Percentiles rank a stretch among this genome's conserved stretches.
These are phyloP conservation scores for Orthosia gothica DNA, from an alignment of 2,888 invertebrate species.

Conservation along the genomic window DNA sequence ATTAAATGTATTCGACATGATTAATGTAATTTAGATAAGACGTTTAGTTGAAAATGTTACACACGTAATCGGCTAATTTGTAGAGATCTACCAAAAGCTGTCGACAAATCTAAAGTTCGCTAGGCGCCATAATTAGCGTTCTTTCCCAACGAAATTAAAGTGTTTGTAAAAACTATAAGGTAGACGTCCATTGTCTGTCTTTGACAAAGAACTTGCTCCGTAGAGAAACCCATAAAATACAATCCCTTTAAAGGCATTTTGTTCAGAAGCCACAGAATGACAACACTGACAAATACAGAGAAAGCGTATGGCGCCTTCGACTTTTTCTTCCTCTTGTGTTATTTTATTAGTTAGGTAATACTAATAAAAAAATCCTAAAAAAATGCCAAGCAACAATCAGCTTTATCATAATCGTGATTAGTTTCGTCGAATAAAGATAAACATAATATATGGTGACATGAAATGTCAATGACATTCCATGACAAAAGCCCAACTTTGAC, in stretches of 20 bases:
- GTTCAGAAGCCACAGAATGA: conserved; percentile 72
- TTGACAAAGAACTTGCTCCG: conserved; percentile 51
- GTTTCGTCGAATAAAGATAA: conserved; percentile 42
- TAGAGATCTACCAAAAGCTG: conserved; percentile 23
- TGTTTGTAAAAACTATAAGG: conserved; percentile 40
- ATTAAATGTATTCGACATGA: conserved; percentile 42
- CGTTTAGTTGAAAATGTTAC: conserved; percentile 27
- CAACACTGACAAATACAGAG: conserved; percentile 59
- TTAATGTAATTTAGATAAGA: conserved; percentile 56
- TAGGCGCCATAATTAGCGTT: neutral
- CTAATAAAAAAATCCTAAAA: neutral
- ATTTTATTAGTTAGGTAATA: conserved; percentile 19
- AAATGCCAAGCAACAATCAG: conserved; percentile 20
- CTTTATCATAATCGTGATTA: conserved; percentile 40
- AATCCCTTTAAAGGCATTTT: conserved; percentile 75
- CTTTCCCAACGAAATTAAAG: conserved; percentile 15
- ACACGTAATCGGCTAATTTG: conserved; percentile 28
- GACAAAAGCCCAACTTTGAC: conserved; percentile 12
- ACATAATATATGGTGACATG: conserved; percentile 11
- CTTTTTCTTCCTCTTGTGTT: conserved; percentile 8
- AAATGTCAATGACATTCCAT: conserved; percentile 45
- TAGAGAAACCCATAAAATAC: conserved; percentile 71
- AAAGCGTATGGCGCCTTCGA: conserved; percentile 55
- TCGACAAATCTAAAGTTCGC: neutral
- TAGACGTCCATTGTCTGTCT: conserved; percentile 42